Conservation (phyloP, 2,797 vertebrate genomes). For the Ibycter americanus region DNA sequence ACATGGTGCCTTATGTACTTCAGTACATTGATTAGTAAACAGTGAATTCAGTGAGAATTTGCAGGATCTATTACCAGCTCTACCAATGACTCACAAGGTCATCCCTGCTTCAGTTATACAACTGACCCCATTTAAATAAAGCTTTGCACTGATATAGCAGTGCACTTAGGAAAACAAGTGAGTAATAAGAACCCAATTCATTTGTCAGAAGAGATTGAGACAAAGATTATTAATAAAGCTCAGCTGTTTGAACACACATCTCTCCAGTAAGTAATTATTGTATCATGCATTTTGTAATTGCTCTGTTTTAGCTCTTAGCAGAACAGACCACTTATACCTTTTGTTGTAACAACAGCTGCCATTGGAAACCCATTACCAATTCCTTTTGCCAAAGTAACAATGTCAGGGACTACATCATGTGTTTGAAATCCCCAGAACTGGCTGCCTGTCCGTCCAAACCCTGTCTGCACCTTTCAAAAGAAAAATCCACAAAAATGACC, state of each 20-base stretch:
- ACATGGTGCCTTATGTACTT: not conserved
- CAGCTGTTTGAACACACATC: not conserved
- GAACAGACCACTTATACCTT: slow-evolving; percentile 75
- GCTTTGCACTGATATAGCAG: not conserved
- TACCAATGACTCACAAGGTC: not conserved
- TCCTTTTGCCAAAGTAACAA: slow-evolving; percentile 94
- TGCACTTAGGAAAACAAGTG: not conserved
- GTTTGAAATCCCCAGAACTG: slow-evolving; percentile 96
- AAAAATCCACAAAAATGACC: not conserved
- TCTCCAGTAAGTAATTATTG: not conserved
- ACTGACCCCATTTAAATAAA: not conserved
- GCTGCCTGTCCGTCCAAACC: slow-evolving; percentile 90
- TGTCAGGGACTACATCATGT: slow-evolving; percentile 88
- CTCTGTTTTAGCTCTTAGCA: not conserved
- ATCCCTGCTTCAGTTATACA: not conserved
- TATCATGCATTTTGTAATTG: not conserved
- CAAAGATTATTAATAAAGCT: not conserved
- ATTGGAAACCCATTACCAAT: slow-evolving; percentile 97
- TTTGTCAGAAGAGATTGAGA: not conserved
- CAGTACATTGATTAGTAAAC: not conserved
- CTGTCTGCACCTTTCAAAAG: slow-evolving; percentile 90
- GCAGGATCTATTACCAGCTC: not conserved
- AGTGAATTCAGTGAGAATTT: not conserved
- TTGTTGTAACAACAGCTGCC: slow-evolving; percentile 91
- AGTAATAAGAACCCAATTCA: not conserved